Evolutionary conservation across 2,113 vertebrate species (phyloP).

Genomic region (Cavia porcellus): DNA sequence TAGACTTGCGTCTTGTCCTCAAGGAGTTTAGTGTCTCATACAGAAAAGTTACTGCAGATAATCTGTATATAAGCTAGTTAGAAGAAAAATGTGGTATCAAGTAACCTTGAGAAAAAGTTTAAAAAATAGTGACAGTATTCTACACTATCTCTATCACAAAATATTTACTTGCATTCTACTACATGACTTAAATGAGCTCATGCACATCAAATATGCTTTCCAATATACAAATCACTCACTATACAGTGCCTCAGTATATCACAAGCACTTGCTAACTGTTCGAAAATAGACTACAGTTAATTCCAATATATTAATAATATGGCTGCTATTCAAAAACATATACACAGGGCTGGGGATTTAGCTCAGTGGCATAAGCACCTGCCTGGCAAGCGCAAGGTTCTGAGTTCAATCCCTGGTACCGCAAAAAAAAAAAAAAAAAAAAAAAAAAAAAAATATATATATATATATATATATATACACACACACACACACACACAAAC

Average conservation of each 20-base stretch:
- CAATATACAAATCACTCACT: constrained; percentile 38
- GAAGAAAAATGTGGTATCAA: constrained; percentile 30
- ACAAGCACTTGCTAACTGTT: not conserved
- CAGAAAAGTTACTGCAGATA: not conserved
- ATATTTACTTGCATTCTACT: constrained; percentile 36
- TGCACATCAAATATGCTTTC: not conserved
- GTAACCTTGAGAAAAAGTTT: constrained; percentile 41
- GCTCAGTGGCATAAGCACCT: too few relatives aligned
- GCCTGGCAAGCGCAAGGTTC: too few relatives aligned
- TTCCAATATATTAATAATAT: constrained; percentile 24
- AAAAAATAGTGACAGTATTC: constrained; percentile 11
- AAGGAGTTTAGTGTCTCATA: constrained; percentile 34
- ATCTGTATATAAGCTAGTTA: constrained; percentile 1
- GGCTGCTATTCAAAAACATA: constrained; percentile 48
- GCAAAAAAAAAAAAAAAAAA: too few relatives aligned
- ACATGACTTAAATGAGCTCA: constrained; percentile 42
- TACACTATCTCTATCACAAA: not conserved
- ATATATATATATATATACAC: too few relatives aligned
- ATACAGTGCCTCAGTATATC: not conserved
- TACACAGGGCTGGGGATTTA: too few relatives aligned
- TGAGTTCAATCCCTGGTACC: too few relatives aligned
- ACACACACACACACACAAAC: not conserved
- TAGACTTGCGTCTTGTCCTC: constrained; percentile 20
- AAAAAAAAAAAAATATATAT: too few relatives aligned
- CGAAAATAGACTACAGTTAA: constrained; percentile 20